These are phyloP conservation scores for Syrphus vitripennis DNA, from an alignment of 2,888 invertebrate species.

Conservation along the genomic window DNA sequence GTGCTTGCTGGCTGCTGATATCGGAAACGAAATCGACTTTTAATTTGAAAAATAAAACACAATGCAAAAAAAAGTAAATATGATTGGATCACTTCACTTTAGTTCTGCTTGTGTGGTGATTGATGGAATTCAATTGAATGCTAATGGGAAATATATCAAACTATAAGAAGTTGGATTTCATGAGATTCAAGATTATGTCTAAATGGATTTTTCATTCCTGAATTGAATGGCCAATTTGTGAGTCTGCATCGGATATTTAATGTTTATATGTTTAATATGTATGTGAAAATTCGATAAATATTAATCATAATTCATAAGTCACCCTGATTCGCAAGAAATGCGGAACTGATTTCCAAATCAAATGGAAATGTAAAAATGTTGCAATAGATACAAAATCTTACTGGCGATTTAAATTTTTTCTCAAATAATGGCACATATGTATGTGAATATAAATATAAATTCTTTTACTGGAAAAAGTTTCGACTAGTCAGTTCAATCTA, in stretches of 20 bases:
- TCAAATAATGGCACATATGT: no score
- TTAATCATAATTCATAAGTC: not conserved
- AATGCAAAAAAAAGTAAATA: not conserved
- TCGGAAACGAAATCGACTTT: conserved; percentile 50
- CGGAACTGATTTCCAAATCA: conserved; percentile 8
- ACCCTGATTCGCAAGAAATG: not conserved
- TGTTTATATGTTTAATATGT: not conserved
- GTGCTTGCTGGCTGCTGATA: conserved; percentile 17
- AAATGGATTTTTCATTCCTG: conserved; percentile 15
- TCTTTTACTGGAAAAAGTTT: no score
- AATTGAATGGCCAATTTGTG: conserved; percentile 33
- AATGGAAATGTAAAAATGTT: not conserved
- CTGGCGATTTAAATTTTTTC: not conserved
- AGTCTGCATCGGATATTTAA: not conserved
- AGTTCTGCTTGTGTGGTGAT: conserved; percentile 57
- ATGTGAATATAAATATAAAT: no score
- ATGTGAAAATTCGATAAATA: not conserved
- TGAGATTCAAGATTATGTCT: conserved; percentile 19
- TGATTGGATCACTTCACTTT: conserved; percentile 40
- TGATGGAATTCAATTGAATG: conserved; percentile 55
- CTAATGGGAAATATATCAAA: conserved; percentile 44
- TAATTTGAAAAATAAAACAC: conserved; percentile 28
- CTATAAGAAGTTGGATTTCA: conserved; percentile 33
- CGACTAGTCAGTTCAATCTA: no score
- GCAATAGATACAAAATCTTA: not conserved